Conservation (phyloP, 2,797 vertebrate genomes). For the Pangasius krempfi region DNA sequence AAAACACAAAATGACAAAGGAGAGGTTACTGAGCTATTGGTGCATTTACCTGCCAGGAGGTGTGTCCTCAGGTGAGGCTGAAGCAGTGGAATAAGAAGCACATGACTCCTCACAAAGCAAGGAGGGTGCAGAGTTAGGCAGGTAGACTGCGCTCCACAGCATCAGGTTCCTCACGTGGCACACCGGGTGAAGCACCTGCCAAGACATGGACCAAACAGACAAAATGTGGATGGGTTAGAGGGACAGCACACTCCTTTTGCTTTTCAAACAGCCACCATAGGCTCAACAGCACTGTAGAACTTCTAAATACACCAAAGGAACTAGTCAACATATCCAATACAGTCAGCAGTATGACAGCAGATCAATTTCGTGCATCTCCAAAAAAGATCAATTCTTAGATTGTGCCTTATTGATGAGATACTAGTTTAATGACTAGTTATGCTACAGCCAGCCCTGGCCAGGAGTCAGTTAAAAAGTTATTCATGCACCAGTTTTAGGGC, state of each 20-base stretch:
- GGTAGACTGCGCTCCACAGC: conserved; percentile 97
- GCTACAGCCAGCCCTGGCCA: not conserved
- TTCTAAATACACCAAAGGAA: not conserved
- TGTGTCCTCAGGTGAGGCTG: conserved; percentile 85
- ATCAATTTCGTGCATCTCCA: not conserved
- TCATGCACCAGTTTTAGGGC: not conserved
- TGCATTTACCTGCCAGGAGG: conserved; percentile 88
- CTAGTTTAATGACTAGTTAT: not conserved
- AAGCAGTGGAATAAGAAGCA: conserved; percentile 86
- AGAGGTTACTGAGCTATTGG: not conserved
- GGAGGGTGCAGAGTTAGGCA: conserved; percentile 94
- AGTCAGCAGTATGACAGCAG: not conserved
- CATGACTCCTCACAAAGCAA: conserved; percentile 91
- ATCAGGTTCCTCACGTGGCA: conserved; percentile 96
- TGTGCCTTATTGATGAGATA: not conserved
- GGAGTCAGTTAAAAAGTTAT: not conserved
- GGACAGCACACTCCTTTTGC: not conserved
- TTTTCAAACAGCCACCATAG: not conserved
- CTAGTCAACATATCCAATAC: not conserved
- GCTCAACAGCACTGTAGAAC: not conserved
- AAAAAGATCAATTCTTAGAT: not conserved
- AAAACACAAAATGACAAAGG: not conserved
- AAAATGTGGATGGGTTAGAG: not conserved
- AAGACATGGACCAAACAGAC: not conserved
- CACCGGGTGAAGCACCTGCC: conserved; percentile 93